phyloP scores from a whole-genome alignment of 37 sponge, comb jelly and placozoan species.

The Chondrilla cf. caribensis region DNA sequence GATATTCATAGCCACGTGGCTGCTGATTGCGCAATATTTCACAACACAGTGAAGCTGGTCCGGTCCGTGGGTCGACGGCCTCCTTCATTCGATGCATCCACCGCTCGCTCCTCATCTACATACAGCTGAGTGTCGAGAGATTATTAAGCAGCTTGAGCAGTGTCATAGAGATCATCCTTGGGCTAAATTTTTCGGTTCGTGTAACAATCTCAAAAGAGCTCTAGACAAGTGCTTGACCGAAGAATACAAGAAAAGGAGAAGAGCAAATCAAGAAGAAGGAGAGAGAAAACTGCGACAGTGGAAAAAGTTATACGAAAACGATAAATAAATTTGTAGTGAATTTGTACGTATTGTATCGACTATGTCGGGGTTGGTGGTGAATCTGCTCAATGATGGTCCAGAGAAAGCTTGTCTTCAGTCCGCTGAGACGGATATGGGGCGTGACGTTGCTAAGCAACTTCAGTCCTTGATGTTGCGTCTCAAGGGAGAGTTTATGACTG shows the following conservation, averaged over 20 bases:
- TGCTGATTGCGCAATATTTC: no score
- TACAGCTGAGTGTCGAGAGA: constrained; percentile 53
- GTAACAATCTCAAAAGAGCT: constrained; percentile 74
- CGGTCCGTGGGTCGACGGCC: no score
- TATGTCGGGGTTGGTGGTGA: no score
- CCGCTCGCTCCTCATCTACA: constrained; percentile 70
- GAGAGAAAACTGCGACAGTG: constrained; percentile 24
- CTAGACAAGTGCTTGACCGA: constrained; percentile 67
- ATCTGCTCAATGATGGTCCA: no score
- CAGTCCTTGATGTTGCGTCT: constrained; percentile 64
- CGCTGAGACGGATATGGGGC: no score
- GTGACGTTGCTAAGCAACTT: constrained; percentile 25
- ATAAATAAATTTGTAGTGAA: no score
- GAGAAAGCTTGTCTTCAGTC: no score
- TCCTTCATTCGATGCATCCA: constrained; percentile 85
- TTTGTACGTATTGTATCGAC: no score
- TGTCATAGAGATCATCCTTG: constrained; percentile 70
- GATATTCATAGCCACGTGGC: no score
- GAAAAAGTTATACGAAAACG: constrained; percentile 17
- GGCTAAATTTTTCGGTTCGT: constrained; percentile 71
- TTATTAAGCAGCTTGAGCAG: constrained; percentile 55
- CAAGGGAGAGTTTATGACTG: constrained; percentile 57
- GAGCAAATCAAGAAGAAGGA: constrained; percentile 31
- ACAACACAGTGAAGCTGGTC: no score
- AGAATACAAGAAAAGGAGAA: constrained; percentile 51